Conservation (phyloP, 2,888 invertebrate genomes). For the Stenurella melanura region DNA sequence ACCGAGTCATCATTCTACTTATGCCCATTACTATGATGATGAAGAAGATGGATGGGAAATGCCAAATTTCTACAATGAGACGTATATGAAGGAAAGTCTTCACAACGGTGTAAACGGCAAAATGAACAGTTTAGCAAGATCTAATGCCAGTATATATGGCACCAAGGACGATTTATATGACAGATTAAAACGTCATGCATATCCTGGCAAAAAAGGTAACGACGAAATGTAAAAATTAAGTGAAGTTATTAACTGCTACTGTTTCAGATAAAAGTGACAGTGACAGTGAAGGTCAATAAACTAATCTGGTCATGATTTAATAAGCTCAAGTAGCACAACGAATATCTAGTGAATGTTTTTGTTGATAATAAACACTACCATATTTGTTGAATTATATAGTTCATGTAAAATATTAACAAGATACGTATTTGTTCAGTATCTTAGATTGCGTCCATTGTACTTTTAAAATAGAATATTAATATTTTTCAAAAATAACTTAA, state of each 20-base stretch:
- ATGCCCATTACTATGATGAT: conserved; percentile 96
- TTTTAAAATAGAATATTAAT: conserved; percentile 39
- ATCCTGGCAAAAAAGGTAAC: conserved; percentile 95
- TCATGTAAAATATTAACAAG: conserved; percentile 37
- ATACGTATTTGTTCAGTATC: conserved; percentile 7
- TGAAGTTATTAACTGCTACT: conserved; percentile 57
- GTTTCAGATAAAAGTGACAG: conserved; percentile 94
- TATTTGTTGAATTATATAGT: conserved; percentile 41
- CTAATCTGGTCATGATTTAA: conserved; percentile 51
- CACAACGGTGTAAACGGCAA: conserved; percentile 91
- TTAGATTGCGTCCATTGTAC: conserved; percentile 49
- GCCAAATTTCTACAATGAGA: conserved; percentile 97
- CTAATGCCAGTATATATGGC: conserved; percentile 95
- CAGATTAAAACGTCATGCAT: conserved; percentile 95
- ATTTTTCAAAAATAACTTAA: background rate
- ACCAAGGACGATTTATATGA: conserved; percentile 97
- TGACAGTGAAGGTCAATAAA: conserved; percentile 94
- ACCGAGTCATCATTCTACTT: conserved; percentile 95
- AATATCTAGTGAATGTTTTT: conserved; percentile 62
- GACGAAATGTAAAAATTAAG: conserved; percentile 17
- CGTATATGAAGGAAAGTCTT: conserved; percentile 95
- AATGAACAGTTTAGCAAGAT: conserved; percentile 94
- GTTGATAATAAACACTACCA: conserved; percentile 54
- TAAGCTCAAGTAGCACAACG: conserved; percentile 61
- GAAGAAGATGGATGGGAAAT: conserved; percentile 98